Percentiles rank a stretch among this genome's conserved stretches.
These are phyloP conservation scores for Drosophila tani DNA, from an alignment of 1,140 invertebrate species.

Conservation along the genomic window DNA sequence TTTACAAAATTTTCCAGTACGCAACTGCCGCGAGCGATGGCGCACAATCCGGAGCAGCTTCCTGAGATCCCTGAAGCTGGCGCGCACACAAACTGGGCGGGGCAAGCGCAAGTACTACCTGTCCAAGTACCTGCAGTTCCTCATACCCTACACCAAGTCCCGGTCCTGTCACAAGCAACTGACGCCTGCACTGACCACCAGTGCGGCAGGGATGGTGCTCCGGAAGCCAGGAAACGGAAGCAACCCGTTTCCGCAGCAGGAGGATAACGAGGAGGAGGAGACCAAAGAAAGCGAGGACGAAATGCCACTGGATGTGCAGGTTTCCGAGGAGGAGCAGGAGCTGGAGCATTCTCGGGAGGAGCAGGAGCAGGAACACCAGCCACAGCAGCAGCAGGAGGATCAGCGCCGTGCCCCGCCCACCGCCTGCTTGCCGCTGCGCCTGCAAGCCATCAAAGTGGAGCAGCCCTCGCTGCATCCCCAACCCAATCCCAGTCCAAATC, in stretches of 20 bases:
- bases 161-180: conserved; percentile 55
- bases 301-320: conserved; percentile 51
- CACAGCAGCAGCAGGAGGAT: neutral
- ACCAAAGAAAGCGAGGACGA: conserved; percentile 47
- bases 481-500: neutral
- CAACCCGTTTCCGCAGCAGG: conserved; percentile 17
- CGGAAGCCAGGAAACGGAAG: conserved; percentile 49
- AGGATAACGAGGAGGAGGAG: conserved; percentile 26
- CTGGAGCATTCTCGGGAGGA: neutral
- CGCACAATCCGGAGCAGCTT: conserved; percentile 81
- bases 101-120: conserved; percentile 82
- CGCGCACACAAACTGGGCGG: conserved; percentile 74
- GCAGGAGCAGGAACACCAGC: neutral
- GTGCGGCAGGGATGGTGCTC: conserved; percentile 48
- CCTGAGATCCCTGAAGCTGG: conserved; percentile 74
- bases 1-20: conserved; percentile 46
- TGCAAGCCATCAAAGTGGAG: conserved; percentile 71
- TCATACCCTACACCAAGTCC: conserved; percentile 79
- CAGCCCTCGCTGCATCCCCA: conserved; percentile 12
- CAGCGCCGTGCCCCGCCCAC: conserved; percentile 8
- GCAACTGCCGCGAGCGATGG: conserved; percentile 79
- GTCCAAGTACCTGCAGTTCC: conserved; percentile 79
- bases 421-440: conserved; percentile 46
- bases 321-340: conserved; percentile 45
- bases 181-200: neutral